phyloP scores from a whole-genome alignment of 2,888 invertebrate species.

The Cordylochernes scorpioides region DNA sequence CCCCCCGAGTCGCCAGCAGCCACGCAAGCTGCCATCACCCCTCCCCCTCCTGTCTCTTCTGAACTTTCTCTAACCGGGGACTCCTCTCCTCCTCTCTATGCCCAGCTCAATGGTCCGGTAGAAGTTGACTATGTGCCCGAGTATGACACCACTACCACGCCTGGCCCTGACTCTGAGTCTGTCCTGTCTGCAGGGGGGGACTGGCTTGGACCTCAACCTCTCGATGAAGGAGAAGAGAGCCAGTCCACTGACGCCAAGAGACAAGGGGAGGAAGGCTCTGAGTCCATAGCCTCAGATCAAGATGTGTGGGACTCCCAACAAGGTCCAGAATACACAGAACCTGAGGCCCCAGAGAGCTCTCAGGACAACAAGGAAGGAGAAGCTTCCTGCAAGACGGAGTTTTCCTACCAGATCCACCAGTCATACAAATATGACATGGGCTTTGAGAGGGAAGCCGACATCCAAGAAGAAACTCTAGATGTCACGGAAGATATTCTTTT shows the following conservation, averaged over 20 bases:
- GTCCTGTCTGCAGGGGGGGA: too few relatives aligned
- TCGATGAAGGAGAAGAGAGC: constrained; percentile 7
- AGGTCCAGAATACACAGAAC: neutral
- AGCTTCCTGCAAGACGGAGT: too few relatives aligned
- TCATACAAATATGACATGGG: neutral
- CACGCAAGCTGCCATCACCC: constrained; percentile 2
- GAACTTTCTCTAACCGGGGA: constrained; percentile 22
- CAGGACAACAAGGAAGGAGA: too few relatives aligned
- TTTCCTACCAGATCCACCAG: too few relatives aligned
- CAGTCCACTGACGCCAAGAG: neutral
- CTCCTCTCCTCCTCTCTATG: constrained; percentile 17
- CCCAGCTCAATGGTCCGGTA: constrained; percentile 26
- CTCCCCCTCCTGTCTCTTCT: constrained; percentile 19
- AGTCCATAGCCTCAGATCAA: neutral
- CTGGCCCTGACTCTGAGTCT: too few relatives aligned
- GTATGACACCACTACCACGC: constrained; percentile 25
- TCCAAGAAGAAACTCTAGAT: constrained; percentile 1
- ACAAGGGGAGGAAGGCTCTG: neutral
- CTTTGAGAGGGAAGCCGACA: neutral
- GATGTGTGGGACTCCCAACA: constrained; percentile 1
- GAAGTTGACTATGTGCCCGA: constrained; percentile 28
- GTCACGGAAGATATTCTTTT: neutral
- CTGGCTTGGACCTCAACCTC: constrained; percentile 8
- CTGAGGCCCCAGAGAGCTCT: constrained; percentile 1
- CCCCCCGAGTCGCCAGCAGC: constrained; percentile 3